A percentile compares a stretch with the other conserved stretches of the same genome.
phyloP scores from a whole-genome alignment of 1,140 invertebrate genomes.

The Teleogryllus occipitalis region DNA sequence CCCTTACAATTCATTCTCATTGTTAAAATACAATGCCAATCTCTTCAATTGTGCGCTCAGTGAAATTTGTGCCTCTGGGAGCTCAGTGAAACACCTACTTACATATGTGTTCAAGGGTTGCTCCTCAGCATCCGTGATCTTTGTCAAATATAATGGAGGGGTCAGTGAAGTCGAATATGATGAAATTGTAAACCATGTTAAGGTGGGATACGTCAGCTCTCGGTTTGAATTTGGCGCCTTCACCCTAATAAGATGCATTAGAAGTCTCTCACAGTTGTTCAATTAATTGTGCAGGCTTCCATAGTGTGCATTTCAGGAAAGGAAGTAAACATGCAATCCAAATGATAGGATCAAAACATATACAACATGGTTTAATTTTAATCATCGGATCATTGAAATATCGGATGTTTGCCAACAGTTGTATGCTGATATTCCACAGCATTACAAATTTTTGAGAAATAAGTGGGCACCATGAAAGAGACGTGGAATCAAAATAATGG shows the following conservation, averaged over 20 bases:
- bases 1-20: slow-evolving; percentile 6
- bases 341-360: not conserved
- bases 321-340: not conserved
- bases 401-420: not conserved
- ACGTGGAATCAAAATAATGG: not conserved
- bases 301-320: not conserved
- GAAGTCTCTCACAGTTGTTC: not conserved
- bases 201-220: not conserved
- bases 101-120: not conserved
- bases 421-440: not conserved
- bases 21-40: slow-evolving; percentile 1
- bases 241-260: not conserved
- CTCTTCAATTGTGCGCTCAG: too few species aligned
- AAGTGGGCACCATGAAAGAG: not conserved
- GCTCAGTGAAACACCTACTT: slow-evolving; percentile 4
- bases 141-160: not conserved
- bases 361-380: not conserved
- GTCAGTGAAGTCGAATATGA: not conserved
- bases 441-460: not conserved
- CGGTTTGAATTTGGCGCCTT: not conserved
- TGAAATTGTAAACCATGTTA: slow-evolving; percentile 6
- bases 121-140: not conserved
- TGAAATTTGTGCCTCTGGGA: not conserved
- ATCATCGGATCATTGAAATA: not conserved
- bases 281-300: not conserved